Percentiles rank a stretch among this genome's conserved stretches.
Conservation (phyloP, 2,113 vertebrate genomes). For the Alouatta palliata region DNA sequence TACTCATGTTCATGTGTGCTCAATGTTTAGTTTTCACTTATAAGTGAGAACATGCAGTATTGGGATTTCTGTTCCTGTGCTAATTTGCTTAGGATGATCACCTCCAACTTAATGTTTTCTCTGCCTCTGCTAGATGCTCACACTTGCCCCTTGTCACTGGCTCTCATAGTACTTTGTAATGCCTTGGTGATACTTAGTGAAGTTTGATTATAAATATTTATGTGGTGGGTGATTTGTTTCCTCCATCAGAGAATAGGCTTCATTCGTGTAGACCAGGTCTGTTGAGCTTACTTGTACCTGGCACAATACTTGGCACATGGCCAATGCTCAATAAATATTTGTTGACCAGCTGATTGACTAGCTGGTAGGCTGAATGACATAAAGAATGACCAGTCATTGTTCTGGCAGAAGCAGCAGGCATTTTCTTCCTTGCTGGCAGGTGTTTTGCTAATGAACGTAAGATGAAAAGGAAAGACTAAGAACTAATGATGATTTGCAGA, state of each 20-base stretch:
- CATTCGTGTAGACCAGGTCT: neutral
- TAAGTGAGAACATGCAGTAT: too few relatives aligned
- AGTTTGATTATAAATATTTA: neutral
- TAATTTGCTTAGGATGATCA: too few relatives aligned
- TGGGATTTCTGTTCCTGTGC: too few relatives aligned
- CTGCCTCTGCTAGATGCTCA: neutral
- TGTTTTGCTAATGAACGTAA: neutral
- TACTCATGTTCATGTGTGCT: too few relatives aligned
- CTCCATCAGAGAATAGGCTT: neutral
- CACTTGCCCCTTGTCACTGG: accelerated
- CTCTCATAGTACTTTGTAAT: neutral
- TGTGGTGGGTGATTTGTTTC: neutral
- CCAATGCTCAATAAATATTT: neutral
- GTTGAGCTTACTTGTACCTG: neutral
- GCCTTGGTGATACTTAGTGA: neutral
- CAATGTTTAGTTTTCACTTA: too few relatives aligned
- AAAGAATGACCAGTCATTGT: neutral
- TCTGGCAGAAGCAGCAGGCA: neutral
- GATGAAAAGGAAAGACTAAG: neutral
- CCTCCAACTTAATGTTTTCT: neutral
- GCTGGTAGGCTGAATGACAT: neutral
- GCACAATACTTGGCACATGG: neutral
- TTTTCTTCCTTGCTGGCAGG: neutral
- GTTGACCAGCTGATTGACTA: neutral
- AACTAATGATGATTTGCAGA: neutral